Evolutionary conservation across 1,140 invertebrate genomes (phyloP).

Genomic region (Dendrolimus kikuchii): DNA sequence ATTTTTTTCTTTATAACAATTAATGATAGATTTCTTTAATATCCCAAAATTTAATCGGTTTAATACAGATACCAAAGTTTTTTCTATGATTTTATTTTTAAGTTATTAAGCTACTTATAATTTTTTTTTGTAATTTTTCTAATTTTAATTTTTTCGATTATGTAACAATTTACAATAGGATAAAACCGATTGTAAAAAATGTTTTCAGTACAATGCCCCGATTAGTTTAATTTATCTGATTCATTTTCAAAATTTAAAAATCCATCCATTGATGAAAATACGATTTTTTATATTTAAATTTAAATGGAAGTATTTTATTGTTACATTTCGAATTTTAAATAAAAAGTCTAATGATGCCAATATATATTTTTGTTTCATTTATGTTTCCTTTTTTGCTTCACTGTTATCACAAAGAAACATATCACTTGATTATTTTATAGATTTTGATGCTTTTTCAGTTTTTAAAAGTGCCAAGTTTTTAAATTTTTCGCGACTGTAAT

Average conservation of each 20-base stretch:
- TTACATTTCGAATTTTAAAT: constrained; percentile 68
- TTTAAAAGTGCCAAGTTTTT: constrained; percentile 12
- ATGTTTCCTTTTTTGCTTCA: constrained; percentile 23
- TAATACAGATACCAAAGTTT: constrained; percentile 70
- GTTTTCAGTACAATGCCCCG: constrained; percentile 12
- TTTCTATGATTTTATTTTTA: constrained; percentile 60
- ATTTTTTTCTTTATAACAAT: constrained; percentile 33
- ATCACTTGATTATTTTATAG: neutral
- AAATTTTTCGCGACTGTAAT: constrained; percentile 17
- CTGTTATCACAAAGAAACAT: no score
- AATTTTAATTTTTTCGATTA: constrained; percentile 29
- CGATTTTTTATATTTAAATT: constrained; percentile 56
- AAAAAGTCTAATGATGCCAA: constrained; percentile 45
- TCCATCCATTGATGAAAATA: constrained; percentile 62
- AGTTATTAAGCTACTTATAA: constrained; percentile 59
- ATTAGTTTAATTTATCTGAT: constrained; percentile 17
- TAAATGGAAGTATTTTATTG: constrained; percentile 44
- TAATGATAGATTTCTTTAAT: constrained; percentile 54
- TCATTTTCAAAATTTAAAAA: constrained; percentile 41
- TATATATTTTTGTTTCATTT: constrained; percentile 55
- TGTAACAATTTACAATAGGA: constrained; percentile 31
- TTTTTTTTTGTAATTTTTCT: constrained; percentile 40
- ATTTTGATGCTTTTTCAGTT: no score
- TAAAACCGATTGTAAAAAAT: constrained; percentile 3
- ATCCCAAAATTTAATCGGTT: constrained; percentile 61